A percentile compares a stretch with the other conserved stretches of the same genome.
Conservation (phyloP, 2,113 vertebrate genomes). For the Protobothrops mucrosquamatus region DNA sequence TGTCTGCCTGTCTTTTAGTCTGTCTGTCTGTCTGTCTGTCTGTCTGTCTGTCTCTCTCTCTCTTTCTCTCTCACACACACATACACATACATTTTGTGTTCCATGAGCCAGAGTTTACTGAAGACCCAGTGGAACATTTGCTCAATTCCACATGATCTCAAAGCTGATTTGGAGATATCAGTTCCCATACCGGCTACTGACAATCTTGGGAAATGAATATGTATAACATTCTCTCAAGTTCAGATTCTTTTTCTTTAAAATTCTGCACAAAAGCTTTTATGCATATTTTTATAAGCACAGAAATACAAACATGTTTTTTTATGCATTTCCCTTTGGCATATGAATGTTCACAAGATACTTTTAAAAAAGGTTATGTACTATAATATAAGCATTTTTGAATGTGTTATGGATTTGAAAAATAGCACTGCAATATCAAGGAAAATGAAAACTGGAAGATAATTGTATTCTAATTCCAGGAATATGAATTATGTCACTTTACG, state of each 20-base stretch:
- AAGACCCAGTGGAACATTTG: neutral
- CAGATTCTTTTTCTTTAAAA: neutral
- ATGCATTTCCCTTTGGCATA: neutral
- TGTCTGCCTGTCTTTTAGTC: no score
- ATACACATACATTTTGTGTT: neutral
- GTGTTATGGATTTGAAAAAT: neutral
- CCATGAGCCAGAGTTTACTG: neutral
- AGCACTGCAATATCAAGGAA: neutral
- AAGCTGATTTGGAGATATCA: neutral
- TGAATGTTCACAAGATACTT: neutral
- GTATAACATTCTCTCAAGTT: neutral
- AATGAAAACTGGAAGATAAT: neutral
- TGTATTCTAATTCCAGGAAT: neutral
- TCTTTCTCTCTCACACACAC: neutral
- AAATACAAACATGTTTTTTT: neutral
- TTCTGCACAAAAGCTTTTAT: neutral
- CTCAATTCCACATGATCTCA: neutral
- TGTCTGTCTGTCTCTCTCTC: no score
- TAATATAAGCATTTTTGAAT: neutral
- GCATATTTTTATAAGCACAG: neutral
- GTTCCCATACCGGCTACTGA: neutral
- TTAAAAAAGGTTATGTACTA: neutral
- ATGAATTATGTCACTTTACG: neutral
- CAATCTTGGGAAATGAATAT: neutral
- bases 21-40: no score